phyloP scores from a whole-genome alignment of 2,113 vertebrate genomes.

The Riparia riparia region DNA sequence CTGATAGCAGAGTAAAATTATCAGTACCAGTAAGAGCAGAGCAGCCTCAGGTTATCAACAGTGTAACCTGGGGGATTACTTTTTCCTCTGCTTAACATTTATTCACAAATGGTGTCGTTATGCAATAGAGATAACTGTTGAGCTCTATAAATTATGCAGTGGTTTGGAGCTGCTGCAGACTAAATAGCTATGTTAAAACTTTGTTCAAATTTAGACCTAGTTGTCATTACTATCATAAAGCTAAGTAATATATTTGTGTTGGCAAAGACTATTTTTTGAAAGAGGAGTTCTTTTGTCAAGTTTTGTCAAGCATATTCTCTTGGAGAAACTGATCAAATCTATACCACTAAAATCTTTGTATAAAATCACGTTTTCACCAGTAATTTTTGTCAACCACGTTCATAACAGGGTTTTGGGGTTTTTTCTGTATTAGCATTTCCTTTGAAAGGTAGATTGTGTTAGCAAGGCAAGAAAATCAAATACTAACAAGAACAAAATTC shows the following conservation, averaged over 20 bases:
- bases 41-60: background rate
- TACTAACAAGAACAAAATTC: background rate
- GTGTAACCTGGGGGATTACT: background rate
- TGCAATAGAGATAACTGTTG: background rate
- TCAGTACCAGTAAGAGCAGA: background rate
- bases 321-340: background rate
- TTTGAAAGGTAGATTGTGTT: background rate
- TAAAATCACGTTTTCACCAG: background rate
- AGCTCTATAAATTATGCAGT: background rate
- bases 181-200: background rate
- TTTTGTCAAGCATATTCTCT: background rate
- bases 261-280: background rate
- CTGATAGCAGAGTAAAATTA: background rate
- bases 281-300: background rate
- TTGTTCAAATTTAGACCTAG: background rate
- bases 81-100: background rate
- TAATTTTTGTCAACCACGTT: background rate
- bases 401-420: background rate
- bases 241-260: background rate
- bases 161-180: background rate
- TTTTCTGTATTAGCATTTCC: background rate
- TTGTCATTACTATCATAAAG: background rate
- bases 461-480: background rate
- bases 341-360: background rate
- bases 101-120: rapidly evolving